Evolutionary conservation across 2,888 invertebrate species (phyloP).

Genomic region (Apantesis nais): DNA sequence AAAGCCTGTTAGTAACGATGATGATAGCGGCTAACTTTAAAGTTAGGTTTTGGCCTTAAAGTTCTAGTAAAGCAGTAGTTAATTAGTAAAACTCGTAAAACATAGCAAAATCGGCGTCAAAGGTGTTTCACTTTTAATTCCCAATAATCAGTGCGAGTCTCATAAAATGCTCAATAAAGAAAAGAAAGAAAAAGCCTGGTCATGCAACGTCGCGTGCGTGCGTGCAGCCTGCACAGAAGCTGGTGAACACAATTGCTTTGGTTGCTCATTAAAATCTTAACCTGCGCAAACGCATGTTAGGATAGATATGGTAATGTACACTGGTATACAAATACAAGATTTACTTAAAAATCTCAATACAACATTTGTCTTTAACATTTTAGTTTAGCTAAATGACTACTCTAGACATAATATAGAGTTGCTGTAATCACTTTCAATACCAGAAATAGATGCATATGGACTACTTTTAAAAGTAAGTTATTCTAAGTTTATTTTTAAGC

Average conservation of each 20-base stretch:
- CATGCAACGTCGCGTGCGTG: conserved; percentile 81
- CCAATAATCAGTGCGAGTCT: conserved; percentile 37
- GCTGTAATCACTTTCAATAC: too few relatives aligned
- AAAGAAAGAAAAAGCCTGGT: conserved; percentile 54
- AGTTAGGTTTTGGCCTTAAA: too few relatives aligned
- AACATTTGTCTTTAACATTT: neutral
- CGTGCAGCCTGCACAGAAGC: conserved; percentile 57
- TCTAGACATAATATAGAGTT: neutral
- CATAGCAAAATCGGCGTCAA: conserved; percentile 33
- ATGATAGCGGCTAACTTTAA: too few relatives aligned
- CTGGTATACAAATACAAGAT: neutral
- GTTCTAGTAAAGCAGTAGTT: too few relatives aligned
- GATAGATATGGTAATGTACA: conserved; percentile 40
- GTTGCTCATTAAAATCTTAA: conserved; percentile 52
- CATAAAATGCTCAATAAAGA: conserved; percentile 51
- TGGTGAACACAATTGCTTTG: conserved; percentile 45
- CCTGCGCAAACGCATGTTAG: conserved; percentile 37
- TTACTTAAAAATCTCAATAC: neutral
- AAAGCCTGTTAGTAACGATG: too few relatives aligned
- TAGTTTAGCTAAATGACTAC: neutral
- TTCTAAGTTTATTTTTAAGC: too few relatives aligned
- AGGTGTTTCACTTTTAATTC: conserved; percentile 33
- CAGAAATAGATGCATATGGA: too few relatives aligned
- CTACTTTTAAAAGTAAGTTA: too few relatives aligned
- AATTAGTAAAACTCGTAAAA: conserved; percentile 11